Percentiles rank a stretch among this genome's conserved stretches.
Conservation (phyloP, 2,797 vertebrate species). For the Urocyon cinereoargenteus region DNA sequence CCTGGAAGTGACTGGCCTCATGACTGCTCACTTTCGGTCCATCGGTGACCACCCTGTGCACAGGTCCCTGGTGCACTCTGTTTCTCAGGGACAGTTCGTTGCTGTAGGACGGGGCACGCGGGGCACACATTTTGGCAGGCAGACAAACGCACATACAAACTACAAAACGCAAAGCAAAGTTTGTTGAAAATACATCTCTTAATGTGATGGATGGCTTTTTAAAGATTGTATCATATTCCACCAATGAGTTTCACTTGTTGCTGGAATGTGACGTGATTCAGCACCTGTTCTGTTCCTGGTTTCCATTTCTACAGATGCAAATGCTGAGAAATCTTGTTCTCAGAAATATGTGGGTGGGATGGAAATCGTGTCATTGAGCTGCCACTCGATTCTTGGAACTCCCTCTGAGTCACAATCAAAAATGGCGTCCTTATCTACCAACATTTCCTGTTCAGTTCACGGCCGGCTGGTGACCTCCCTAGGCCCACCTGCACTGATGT, state of each 20-base stretch:
- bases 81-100: neutral
- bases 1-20: no score
- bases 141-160: neutral
- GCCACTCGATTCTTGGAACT: no score
- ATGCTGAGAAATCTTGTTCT: neutral
- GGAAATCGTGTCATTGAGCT: neutral
- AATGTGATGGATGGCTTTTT: no score
- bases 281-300: neutral
- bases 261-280: neutral
- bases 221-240: neutral
- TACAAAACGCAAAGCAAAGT: no score
- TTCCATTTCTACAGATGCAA: neutral
- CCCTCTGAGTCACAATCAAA: neutral
- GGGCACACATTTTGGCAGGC: neutral
- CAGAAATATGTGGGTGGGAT: neutral
- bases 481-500: neutral
- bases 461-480: no score
- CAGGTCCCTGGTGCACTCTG: neutral
- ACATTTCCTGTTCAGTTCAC: neutral
- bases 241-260: neutral
- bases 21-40: neutral
- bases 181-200: neutral
- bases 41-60: neutral
- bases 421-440: neutral
- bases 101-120: rapidly evolving